Evolutionary conservation across 2,888 invertebrate species (phyloP), one percentile per base, ranked within the genome.

Genomic region (Marronus borbonicus): DNA sequence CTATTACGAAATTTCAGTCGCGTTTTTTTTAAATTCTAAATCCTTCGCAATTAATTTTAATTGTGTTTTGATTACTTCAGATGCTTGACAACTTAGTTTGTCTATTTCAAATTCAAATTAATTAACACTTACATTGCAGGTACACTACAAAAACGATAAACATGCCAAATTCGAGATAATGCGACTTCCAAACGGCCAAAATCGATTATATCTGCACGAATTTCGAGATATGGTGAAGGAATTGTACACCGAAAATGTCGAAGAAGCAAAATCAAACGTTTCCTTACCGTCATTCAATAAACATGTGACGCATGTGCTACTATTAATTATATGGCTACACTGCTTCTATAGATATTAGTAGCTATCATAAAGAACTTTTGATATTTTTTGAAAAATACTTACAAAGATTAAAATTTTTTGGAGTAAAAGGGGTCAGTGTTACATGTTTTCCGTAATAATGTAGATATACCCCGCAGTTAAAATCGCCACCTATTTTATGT

Each of bases 141-240:
- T 28, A 31, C 62, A 62, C 24, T 62, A 62, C 10, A 62, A 62
- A 62, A 24, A 62, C 10, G 62, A 31, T 28, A 62, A 62, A 28
- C 31, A 62, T 31, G 10, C 62, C 3, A 10, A 62, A 5, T 62
- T 62, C n/a, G 31, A 62, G 14, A 12, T 62, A 28, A 5, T 62
- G 12, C 62, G 31, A 28, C 24, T 62, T 12, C 31, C 62, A 31
- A 62, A 1, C 31, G 31, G 31, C 5, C 12, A 3, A 62, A 62
- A 62, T 3, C 62, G 14, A 5, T 10, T 62, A 28, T n/a, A 28
- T 14, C 62, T 62, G 14, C 28, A 28, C n/a, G 28, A 62, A 12
- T 62, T 62, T 14, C 62, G 62, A 14, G 28, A 31, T 10, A 62
- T 62, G 62, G 62, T 62, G 10, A 28, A 31, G 3, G 62, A 62